phyloP scores from a whole-genome alignment of 2,797 vertebrate species.

The Spinus olivaceus region DNA sequence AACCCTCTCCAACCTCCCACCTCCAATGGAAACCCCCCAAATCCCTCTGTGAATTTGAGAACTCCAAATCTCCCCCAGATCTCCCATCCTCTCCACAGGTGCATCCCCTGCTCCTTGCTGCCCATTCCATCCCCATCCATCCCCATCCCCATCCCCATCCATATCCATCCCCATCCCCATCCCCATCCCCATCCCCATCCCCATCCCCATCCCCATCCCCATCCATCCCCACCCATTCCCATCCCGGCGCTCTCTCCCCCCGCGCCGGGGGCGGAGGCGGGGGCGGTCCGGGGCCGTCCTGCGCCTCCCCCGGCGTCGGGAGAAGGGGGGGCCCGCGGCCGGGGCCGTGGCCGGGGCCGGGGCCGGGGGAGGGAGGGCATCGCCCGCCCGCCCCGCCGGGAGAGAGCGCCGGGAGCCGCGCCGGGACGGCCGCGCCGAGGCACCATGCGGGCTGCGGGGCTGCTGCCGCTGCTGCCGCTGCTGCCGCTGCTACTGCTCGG shows the following conservation, averaged over 20 bases:
- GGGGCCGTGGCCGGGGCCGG: neutral
- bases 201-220: no score
- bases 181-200: no score
- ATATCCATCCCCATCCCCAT: neutral
- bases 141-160: neutral
- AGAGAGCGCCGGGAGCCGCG: neutral
- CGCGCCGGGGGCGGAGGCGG: neutral
- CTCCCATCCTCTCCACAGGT: accelerated
- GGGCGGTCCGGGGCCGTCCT: neutral
- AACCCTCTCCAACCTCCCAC: neutral
- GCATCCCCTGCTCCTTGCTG: accelerated
- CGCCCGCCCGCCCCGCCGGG: neutral
- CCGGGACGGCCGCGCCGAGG: neutral
- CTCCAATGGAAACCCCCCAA: no score
- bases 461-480: neutral
- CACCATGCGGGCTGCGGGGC: slow-evolving; percentile 20
- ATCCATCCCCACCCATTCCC: no score
- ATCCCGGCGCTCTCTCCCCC: neutral
- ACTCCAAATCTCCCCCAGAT: neutral
- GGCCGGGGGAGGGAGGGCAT: neutral
- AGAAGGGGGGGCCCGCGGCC: neutral
- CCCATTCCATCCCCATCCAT: neutral
- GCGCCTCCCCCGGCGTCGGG: neutral
- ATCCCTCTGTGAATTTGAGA: neutral
- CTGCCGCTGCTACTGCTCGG: neutral